Evolutionary conservation across 2,113 vertebrate genomes (phyloP).

Genomic region (Spermophilus dauricus): DNA sequence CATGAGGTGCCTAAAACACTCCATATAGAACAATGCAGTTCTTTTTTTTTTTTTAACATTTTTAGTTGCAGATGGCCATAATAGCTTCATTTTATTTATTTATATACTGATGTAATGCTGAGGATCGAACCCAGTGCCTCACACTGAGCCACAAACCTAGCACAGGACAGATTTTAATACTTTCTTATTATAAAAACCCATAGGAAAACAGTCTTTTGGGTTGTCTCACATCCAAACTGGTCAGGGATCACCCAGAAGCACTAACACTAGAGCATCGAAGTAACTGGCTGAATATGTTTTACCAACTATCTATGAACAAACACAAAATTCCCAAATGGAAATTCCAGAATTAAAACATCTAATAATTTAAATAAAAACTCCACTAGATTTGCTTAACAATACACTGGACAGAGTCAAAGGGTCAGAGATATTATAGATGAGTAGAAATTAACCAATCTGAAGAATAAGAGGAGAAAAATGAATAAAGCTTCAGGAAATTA

Average conservation of each 20-base stretch:
- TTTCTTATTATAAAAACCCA: slow-evolving; percentile 4
- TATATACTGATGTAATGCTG: too few species aligned
- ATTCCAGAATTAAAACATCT: slow-evolving; percentile 20
- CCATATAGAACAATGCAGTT: background rate
- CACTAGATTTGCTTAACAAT: background rate
- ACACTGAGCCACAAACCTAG: too few species aligned
- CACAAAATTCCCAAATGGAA: slow-evolving; percentile 20
- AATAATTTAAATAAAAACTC: slow-evolving; percentile 13
- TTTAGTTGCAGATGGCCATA: too few species aligned
- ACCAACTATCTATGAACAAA: slow-evolving; percentile 33
- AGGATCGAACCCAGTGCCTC: too few species aligned
- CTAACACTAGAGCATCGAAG: background rate
- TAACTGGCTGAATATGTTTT: background rate
- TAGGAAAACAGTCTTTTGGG: background rate
- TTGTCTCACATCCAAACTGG: background rate
- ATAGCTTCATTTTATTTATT: background rate
- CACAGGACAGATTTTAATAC: background rate
- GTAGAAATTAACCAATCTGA: background rate
- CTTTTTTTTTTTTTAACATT: too few species aligned
- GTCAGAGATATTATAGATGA: slow-evolving; percentile 24
- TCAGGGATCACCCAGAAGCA: background rate
- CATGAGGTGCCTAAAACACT: background rate
- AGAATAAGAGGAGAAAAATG: background rate
- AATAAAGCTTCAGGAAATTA: background rate
- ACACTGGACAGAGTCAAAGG: background rate